Conservation (phyloP, 2,888 invertebrate genomes). For the Drosophila paramelanica region DNA sequence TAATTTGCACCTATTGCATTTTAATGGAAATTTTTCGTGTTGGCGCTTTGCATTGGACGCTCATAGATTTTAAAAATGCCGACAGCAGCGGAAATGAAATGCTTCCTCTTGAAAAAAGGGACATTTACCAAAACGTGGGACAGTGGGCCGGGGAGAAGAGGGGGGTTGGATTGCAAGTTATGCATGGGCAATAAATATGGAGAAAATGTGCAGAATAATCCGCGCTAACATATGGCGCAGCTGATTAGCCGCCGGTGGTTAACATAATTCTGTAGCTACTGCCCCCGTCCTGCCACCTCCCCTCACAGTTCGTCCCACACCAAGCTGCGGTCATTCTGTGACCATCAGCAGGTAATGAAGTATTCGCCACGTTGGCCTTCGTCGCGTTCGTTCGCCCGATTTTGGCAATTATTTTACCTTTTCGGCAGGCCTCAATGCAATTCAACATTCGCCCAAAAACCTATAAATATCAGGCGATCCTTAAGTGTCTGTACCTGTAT, state of each 20-base stretch:
- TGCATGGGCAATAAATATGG: constrained; percentile 67
- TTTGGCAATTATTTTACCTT: constrained; percentile 19
- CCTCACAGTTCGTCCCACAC: background rate
- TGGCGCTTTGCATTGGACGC: constrained; percentile 70
- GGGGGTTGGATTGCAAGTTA: constrained; percentile 18
- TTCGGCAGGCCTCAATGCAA: constrained; percentile 32
- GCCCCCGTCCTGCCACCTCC: background rate
- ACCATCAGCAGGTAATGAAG: constrained; percentile 51
- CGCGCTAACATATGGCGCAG: constrained; percentile 73
- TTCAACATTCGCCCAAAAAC: constrained; percentile 62
- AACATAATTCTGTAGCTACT: constrained; percentile 23
- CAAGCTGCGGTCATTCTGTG: constrained; percentile 12
- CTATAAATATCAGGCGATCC: constrained; percentile 55
- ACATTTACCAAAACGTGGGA: constrained; percentile 12
- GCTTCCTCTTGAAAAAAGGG: constrained; percentile 61
- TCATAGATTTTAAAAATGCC: constrained; percentile 82
- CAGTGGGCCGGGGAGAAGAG: rapidly evolving
- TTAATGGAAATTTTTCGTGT: constrained; percentile 70
- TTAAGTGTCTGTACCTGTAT: constrained; percentile 7
- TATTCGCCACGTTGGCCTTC: constrained; percentile 63
- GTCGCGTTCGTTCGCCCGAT: constrained; percentile 53
- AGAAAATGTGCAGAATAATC: constrained; percentile 56
- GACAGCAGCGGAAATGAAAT: constrained; percentile 83
- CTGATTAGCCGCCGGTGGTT: constrained; percentile 57
- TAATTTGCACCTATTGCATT: constrained; percentile 78